Percentiles rank a stretch among this genome's conserved stretches.
Evolutionary conservation across 2,113 vertebrate species (phyloP).

Genomic region (Porphyrio hochstetteri): DNA sequence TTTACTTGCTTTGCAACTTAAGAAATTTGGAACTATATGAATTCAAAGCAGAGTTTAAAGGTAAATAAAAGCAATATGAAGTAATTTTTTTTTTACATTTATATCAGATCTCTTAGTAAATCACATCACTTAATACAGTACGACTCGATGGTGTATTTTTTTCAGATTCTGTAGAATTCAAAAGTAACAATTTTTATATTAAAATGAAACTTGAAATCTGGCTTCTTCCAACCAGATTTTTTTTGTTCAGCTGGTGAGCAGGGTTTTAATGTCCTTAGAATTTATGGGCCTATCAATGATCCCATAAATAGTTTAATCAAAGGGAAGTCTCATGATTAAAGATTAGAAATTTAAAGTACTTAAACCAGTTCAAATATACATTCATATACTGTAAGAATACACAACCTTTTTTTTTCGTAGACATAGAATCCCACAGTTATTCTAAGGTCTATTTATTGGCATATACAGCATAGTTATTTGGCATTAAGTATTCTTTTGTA

Average conservation of each 20-base stretch:
- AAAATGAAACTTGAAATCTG: slow-evolving; percentile 8
- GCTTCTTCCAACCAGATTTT: background rate
- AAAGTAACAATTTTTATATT: background rate
- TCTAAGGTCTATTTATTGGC: background rate
- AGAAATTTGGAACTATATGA: background rate
- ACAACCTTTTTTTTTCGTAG: background rate
- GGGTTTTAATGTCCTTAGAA: background rate
- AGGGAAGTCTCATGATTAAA: background rate
- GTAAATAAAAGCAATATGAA: background rate
- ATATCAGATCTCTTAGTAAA: background rate
- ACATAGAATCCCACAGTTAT: background rate
- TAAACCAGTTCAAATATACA: background rate
- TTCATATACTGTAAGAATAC: background rate
- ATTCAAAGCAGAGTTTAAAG: slow-evolving; percentile 2
- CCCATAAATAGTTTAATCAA: background rate
- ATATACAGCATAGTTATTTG: background rate
- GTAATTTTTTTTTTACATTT: background rate
- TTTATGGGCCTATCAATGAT: background rate
- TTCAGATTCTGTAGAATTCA: background rate
- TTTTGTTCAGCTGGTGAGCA: background rate
- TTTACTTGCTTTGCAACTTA: background rate
- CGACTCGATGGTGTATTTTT: background rate
- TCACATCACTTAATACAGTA: background rate
- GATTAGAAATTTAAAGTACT: background rate
- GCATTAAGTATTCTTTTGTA: background rate